phyloP scores from a whole-genome alignment of 2,888 invertebrate species.

The Athrips mouffetella region DNA sequence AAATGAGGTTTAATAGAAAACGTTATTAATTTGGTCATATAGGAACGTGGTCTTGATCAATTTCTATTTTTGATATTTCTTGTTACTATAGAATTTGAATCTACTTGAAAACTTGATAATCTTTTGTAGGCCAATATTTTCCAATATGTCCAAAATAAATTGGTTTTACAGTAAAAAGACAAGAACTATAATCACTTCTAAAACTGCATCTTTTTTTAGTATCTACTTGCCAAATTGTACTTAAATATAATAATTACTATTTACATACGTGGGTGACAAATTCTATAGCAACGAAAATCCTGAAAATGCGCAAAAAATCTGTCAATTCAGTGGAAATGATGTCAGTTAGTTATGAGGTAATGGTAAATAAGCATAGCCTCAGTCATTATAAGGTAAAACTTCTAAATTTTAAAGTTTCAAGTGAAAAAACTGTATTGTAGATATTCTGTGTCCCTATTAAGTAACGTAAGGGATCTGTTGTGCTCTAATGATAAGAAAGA shows the following conservation, averaged over 20 bases:
- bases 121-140: too few relatives aligned
- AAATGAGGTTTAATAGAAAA: not conserved
- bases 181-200: too few relatives aligned
- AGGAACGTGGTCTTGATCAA: slow-evolving; percentile 27
- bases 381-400: slow-evolving; percentile 55
- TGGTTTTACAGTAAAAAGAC: too few relatives aligned
- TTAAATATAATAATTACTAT: too few relatives aligned
- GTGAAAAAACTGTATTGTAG: slow-evolving; percentile 57
- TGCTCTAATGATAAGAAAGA: slow-evolving; percentile 67
- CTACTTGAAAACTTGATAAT: not conserved
- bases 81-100: slow-evolving; percentile 48
- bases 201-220: too few relatives aligned
- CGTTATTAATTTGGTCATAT: not conserved
- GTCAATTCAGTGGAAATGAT: slow-evolving; percentile 73
- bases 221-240: too few relatives aligned
- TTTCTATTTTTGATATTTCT: slow-evolving; percentile 65
- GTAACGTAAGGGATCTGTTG: slow-evolving; percentile 63
- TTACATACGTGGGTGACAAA: too few relatives aligned
- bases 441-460: slow-evolving; percentile 64
- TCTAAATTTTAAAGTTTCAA: slow-evolving; percentile 59
- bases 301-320: slow-evolving; percentile 53
- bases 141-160: too few relatives aligned
- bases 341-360: slow-evolving; percentile 65
- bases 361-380: slow-evolving; percentile 48
- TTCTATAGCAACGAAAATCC: slow-evolving; percentile 54